These are phyloP conservation scores for Tachyglossus aculeatus DNA, from an alignment of 2,797 vertebrate species.

Conservation along the genomic window DNA sequence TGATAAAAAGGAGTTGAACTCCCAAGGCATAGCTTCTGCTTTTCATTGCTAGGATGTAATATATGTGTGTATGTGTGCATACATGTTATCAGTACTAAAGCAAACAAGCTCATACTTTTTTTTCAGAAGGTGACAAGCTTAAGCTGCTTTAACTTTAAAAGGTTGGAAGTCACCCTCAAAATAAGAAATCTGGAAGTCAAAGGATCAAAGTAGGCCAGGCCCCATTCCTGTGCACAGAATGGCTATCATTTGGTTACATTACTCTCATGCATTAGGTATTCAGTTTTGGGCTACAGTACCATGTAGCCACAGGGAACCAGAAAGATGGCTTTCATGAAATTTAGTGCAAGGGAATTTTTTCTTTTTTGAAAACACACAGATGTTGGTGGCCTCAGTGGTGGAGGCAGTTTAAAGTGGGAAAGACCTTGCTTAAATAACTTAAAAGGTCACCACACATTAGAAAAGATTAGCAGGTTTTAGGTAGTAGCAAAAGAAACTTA, in stretches of 20 bases:
- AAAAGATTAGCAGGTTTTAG: too few relatives aligned
- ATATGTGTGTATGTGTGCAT: slow-evolving; percentile 21
- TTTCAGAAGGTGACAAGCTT: rapidly evolving
- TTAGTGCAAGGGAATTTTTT: too few relatives aligned
- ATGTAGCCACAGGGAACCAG: rapidly evolving
- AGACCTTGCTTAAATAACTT: too few relatives aligned
- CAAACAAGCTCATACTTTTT: neutral
- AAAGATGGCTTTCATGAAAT: rapidly evolving
- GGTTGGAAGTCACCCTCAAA: neutral
- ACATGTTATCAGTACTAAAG: neutral
- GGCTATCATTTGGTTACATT: rapidly evolving
- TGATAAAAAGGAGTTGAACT: slow-evolving; percentile 61
- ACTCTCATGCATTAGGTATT: too few relatives aligned
- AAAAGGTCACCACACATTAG: too few relatives aligned
- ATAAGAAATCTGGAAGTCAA: neutral
- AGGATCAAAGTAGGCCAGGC: neutral
- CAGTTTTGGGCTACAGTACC: too few relatives aligned
- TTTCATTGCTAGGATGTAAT: slow-evolving; percentile 34
- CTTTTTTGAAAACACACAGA: too few relatives aligned
- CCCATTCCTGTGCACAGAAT: rapidly evolving
- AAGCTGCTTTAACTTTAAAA: slow-evolving; percentile 1
- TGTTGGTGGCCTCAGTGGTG: too few relatives aligned
- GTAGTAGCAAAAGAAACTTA: too few relatives aligned
- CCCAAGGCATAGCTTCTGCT: slow-evolving; percentile 37
- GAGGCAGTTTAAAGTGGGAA: too few relatives aligned